phyloP scores from a whole-genome alignment of 2,888 invertebrate species.

The Netelia inedita region DNA sequence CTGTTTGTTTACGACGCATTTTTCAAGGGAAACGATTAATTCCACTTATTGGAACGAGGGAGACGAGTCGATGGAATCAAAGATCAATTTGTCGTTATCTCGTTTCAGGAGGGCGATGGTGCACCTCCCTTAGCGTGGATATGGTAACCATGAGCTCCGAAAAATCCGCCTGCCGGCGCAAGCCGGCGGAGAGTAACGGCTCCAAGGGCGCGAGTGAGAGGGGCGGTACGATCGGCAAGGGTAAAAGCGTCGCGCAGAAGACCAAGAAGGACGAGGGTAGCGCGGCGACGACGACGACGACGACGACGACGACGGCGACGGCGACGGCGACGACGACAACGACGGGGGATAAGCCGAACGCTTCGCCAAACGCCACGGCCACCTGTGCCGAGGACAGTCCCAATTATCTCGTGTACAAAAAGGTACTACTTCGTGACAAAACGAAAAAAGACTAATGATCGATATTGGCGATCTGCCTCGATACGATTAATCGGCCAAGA shows the following conservation, averaged over 20 bases:
- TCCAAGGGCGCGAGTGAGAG: conserved; percentile 75
- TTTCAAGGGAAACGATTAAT: background rate
- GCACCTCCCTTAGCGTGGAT: conserved; percentile 87
- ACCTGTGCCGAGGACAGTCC: conserved; percentile 92
- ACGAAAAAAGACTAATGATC: conserved; percentile 2
- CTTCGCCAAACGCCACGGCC: conserved; percentile 84
- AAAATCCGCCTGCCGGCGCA: conserved; percentile 88
- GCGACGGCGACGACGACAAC: conserved; percentile 68
- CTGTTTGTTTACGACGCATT: background rate
- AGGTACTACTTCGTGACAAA: conserved; percentile 86
- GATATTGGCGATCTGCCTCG: background rate
- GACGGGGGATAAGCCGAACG: conserved; percentile 62
- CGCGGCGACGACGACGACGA: conserved; percentile 72
- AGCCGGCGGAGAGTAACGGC: conserved; percentile 86
- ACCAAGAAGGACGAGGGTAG: conserved; percentile 63
- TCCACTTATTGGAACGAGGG: background rate
- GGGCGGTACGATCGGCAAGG: conserved; percentile 72
- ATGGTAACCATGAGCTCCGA: conserved; percentile 90
- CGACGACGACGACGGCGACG: conserved; percentile 72
- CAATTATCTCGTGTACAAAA: conserved; percentile 95
- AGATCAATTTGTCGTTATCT: conserved; percentile 23
- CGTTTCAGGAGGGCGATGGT: conserved; percentile 86
- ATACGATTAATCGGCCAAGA: too few relatives aligned
- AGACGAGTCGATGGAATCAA: background rate
- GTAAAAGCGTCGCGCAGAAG: conserved; percentile 62